Evolutionary conservation across 2,888 invertebrate genomes (phyloP), one percentile per base, ranked within the genome.

Genomic region (Eilema sororculum): DNA sequence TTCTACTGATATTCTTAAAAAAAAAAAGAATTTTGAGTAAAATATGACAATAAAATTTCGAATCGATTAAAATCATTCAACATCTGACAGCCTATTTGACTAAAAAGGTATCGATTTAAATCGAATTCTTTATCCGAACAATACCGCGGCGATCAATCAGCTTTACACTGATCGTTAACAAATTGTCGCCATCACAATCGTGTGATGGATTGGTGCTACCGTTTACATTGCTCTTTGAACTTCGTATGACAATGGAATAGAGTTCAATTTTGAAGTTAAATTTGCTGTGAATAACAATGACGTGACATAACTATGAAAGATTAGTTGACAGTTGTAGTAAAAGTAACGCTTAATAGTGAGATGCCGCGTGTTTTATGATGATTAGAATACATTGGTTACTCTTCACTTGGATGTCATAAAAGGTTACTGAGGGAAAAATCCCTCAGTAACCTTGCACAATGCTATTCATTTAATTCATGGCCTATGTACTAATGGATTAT

Each of bases 121-220:
- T 62, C 28, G 25, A 28, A 61, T 69, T 56, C 61, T 57, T 69
- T 61, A 24, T 64, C 64, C 56, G 10, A 57, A 37, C 68, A 65
- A 68, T 65, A 46, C 58, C 16, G 24, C 30, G 61, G 28, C 75
- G 70, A 88, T 91, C 91, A 72, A 91, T 91, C 89, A 89, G 70
- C 59, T 73, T 75, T 74, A 79, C 78, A 80, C 75, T 76, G 79
- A 84, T 80, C 82, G 86, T 87, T 82, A 85, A 83, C 81, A 82
- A 81, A 83, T 81, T 82, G 78, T 80, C 75, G 76, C 72, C 76
- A 75, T 76, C 71, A 79, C 69, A 80, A 79, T 71, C 73, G 68
- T 25, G 73, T 89, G 91, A 91, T 89, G 67, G 87, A 91, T 91
- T 76, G 75, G 65, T 81, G 86, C 85, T 86, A 87, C 87, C 80